phyloP scores from a whole-genome alignment of 2,888 invertebrate genomes.

The Sminthurinus aureus region DNA sequence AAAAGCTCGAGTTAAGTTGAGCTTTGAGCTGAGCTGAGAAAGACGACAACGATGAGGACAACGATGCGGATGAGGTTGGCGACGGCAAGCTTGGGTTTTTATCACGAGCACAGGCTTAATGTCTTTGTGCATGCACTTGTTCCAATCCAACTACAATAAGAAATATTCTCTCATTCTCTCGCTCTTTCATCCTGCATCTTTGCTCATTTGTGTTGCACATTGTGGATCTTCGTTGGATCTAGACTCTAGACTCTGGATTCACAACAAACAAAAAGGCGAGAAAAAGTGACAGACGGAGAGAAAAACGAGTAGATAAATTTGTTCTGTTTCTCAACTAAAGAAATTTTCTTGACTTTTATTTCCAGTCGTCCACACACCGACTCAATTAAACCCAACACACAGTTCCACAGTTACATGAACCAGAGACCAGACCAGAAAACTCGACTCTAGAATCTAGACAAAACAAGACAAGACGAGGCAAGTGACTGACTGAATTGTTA shows the following conservation, averaged over 20 bases:
- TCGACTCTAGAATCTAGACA: too few relatives aligned
- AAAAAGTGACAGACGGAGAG: not conserved
- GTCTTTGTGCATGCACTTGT: constrained; percentile 1
- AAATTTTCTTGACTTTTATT: constrained; percentile 23
- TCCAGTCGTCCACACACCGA: constrained; percentile 11
- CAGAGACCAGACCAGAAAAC: too few relatives aligned
- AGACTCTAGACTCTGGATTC: not conserved
- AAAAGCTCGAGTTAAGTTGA: not conserved
- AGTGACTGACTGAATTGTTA: not conserved
- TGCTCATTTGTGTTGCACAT: too few relatives aligned
- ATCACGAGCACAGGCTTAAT: constrained; percentile 5
- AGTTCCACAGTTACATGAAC: too few relatives aligned
- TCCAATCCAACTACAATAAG: not conserved
- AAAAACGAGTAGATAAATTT: constrained; percentile 16
- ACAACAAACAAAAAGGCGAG: constrained; percentile 14
- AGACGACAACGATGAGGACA: too few relatives aligned
- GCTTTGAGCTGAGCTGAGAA: not conserved
- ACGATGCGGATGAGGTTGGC: too few relatives aligned
- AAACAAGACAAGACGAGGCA: not conserved
- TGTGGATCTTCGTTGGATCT: too few relatives aligned
- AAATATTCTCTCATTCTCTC: too few relatives aligned
- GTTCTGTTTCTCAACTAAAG: not conserved
- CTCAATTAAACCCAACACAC: constrained; percentile 20
- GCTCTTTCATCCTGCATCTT: too few relatives aligned
- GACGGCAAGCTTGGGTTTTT: not conserved